Conservation (phyloP, 35 echinoderm and acorn worm species). For the Ophioderma brevispina region DNA sequence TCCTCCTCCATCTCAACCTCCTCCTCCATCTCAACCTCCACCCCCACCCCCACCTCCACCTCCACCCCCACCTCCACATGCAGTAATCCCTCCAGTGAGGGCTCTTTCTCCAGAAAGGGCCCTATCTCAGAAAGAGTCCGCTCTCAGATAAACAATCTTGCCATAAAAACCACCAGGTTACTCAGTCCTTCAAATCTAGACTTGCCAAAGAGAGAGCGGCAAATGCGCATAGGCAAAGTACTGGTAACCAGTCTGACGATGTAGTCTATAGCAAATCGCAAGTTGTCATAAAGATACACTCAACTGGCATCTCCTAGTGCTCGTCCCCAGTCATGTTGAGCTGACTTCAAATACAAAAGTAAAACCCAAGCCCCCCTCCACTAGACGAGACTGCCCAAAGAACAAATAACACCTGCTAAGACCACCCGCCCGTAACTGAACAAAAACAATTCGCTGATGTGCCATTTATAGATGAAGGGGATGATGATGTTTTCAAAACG, state of each 20-base stretch:
- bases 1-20: neutral
- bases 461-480: neutral
- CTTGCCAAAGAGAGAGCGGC: neutral
- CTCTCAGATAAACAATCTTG: too few species aligned
- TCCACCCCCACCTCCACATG: neutral
- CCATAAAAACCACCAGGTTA: neutral
- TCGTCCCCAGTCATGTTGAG: neutral
- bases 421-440: neutral
- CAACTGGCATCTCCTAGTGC: neutral
- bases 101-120: conserved; percentile 1
- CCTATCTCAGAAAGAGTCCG: neutral
- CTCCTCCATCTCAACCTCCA: neutral
- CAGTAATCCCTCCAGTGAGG: neutral
- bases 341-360: neutral
- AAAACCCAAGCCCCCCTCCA: neutral
- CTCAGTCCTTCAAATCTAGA: neutral
- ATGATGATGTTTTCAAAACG: neutral
- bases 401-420: neutral
- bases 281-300: neutral
- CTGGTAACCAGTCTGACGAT: neutral
- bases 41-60: neutral
- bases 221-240: neutral
- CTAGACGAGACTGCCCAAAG: neutral
- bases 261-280: neutral
- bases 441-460: neutral